Base-by-base conservation (phyloP, 2,797 vertebrate species). In the Mastacembelus armatus region DNA sequence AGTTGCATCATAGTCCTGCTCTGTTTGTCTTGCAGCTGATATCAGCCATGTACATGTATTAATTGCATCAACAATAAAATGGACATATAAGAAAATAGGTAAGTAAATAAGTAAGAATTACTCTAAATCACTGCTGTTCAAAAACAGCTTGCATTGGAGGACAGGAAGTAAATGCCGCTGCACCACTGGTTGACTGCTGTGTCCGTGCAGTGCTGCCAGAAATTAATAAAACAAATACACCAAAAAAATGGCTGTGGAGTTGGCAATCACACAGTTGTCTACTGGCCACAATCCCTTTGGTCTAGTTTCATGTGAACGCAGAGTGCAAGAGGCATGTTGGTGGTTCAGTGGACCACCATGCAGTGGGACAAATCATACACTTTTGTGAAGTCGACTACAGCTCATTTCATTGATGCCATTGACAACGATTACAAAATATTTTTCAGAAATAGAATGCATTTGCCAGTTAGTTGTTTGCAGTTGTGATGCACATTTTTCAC, bases 211-310 rank as follows among this genome's bases (percentile, higher is more conserved):
- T 6, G 42, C 61, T 51, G 40, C 45, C 4, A n/a, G 33, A 63
- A 33, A 79, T 64, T 75, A 75, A 78, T 78, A 73, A 54, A 84
- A 78, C 44, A 78, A 90, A 75, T 83, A 71, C 58, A 83, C 71
- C 67, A 75, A 71, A 83, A 70, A 87, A 82, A 78, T 80, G 47
- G 58, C 57, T 12, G 11, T 45, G 19, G 72, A 57, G 49, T 50
- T 72, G 33, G 32, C 45, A 56, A 40, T 85, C 66, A 66, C 43
- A 7, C 64, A 40, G 60, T 54, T 22, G 16, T 72, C 63, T 44
- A 55, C 21, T 64, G 29, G 43, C 59, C 54, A 40, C 35, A 59
- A 57, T 69, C 32, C 32, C 47, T 65, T 62, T 55, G 43, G 55
- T 67, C n/a, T n/a, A n/a, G n/a, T n/a, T n/a, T 64, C 40, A 70